Conservation (phyloP, 2,113 vertebrate species). For the Antigone vipio region DNA sequence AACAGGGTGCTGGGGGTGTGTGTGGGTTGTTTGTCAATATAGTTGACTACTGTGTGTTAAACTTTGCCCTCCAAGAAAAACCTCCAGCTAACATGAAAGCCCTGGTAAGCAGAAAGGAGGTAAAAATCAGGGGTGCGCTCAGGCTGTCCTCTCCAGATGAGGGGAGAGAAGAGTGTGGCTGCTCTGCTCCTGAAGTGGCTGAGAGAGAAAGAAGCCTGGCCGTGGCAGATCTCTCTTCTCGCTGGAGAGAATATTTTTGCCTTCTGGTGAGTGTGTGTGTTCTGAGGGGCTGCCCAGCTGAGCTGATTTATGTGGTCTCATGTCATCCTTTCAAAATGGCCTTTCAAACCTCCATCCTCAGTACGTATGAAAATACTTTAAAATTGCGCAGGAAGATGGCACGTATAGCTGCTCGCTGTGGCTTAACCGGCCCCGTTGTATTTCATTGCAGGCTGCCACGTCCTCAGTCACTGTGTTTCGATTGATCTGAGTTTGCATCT, state of each 20-base stretch:
- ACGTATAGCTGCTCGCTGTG: neutral
- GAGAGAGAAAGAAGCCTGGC: neutral
- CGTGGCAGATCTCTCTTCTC: neutral
- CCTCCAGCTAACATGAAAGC: neutral
- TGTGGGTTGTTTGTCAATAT: neutral
- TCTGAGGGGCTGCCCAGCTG: neutral
- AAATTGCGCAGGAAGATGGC: neutral
- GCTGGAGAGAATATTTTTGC: neutral
- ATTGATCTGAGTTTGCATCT: constrained; percentile 9
- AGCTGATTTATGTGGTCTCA: neutral
- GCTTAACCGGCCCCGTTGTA: neutral
- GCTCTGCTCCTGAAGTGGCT: neutral
- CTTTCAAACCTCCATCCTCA: neutral
- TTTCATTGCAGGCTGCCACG: neutral
- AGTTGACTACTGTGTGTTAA: neutral
- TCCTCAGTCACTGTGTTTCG: neutral
- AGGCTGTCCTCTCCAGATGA: neutral
- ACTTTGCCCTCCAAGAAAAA: neutral
- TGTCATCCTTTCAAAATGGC: neutral
- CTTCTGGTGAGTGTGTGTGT: neutral
- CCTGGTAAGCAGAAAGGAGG: neutral
- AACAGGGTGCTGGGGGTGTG: neutral
- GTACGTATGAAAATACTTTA: neutral
- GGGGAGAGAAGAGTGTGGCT: neutral
- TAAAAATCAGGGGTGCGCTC: neutral